Evolutionary conservation across 2,888 invertebrate genomes (phyloP).

Genomic region (Ashinkailepas kermadecensis): DNA sequence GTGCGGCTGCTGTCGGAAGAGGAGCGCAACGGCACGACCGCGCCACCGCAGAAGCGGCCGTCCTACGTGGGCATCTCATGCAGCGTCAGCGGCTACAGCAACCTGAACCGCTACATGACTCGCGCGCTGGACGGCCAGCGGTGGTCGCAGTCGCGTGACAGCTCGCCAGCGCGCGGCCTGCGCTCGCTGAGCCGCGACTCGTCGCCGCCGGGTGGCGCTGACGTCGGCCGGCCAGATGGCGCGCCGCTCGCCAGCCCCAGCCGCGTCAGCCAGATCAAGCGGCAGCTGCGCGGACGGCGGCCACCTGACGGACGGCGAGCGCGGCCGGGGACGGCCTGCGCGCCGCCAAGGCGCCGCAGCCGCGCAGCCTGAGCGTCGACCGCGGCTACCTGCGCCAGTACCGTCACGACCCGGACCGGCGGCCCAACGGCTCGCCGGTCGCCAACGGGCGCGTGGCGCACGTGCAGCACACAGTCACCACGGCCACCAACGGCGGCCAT

Average conservation of each 20-base stretch:
- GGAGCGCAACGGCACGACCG: neutral
- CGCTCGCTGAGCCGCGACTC: constrained; percentile 35
- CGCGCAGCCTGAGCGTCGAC: constrained; percentile 34
- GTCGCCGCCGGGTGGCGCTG: constrained; percentile 32
- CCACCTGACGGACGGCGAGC: constrained; percentile 27
- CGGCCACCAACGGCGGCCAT: neutral
- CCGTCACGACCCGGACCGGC: neutral
- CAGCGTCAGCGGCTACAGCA: constrained; percentile 83
- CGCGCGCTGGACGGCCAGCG: constrained; percentile 59
- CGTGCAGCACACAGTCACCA: neutral
- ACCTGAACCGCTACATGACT: constrained; percentile 39
- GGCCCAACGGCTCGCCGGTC: neutral
- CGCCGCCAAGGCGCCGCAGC: constrained; percentile 18
- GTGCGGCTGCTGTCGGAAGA: neutral
- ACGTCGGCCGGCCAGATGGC: constrained; percentile 24
- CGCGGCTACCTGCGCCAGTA: constrained; percentile 31
- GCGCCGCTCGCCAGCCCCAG: constrained; percentile 29
- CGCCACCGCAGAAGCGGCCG: constrained; percentile 45
- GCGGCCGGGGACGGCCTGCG: constrained; percentile 29
- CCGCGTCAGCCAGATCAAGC: constrained; percentile 31
- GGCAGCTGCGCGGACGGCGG: constrained; percentile 28
- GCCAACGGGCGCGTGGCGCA: neutral
- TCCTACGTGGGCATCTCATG: constrained; percentile 82
- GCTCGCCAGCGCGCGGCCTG: constrained; percentile 38
- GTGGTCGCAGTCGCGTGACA: constrained; percentile 43